Evolutionary conservation across 2,797 vertebrate genomes (phyloP).

Genomic region (Gephyroberyx darwinii): DNA sequence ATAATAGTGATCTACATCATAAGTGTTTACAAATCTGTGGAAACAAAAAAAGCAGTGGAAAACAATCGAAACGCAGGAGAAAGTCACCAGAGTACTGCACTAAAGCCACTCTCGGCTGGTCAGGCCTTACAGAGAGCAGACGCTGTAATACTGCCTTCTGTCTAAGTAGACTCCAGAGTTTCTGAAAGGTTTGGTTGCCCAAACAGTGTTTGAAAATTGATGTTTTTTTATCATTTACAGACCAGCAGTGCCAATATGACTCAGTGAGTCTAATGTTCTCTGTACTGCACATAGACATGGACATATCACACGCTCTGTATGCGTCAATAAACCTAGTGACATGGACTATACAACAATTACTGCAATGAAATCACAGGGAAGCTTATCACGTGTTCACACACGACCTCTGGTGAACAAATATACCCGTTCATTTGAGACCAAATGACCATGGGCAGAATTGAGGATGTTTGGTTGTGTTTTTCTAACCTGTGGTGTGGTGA

Average conservation of each 20-base stretch:
- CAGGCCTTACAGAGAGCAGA: conserved; percentile 55
- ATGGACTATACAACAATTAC: conserved; percentile 25
- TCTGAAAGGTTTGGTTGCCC: conserved; percentile 37
- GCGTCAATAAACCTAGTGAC: conserved; percentile 25
- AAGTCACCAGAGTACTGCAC: conserved; percentile 57
- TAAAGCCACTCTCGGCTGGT: conserved; percentile 50
- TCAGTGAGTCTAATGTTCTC: conserved; percentile 40
- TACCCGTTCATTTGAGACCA: conserved; percentile 38
- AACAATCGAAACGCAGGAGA: conserved; percentile 54
- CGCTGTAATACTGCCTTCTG: conserved; percentile 53
- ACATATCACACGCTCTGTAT: conserved; percentile 29
- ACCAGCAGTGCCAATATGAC: conserved; percentile 69
- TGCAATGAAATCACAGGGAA: conserved; percentile 45
- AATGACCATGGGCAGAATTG: conserved; percentile 31
- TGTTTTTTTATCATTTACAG: conserved; percentile 47
- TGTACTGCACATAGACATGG: conserved; percentile 30
- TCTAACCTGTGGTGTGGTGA: conserved; percentile 33
- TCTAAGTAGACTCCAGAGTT: conserved; percentile 41
- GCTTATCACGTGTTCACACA: neutral
- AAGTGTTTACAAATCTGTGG: conserved; percentile 68
- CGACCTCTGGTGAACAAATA: conserved; percentile 47
- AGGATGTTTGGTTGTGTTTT: conserved; percentile 7
- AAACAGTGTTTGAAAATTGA: conserved; percentile 23
- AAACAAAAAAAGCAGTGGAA: conserved; percentile 51
- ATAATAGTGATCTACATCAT: conserved; percentile 34